phyloP scores from a whole-genome alignment of 2,888 invertebrate genomes.

The Crepidodera aurea region DNA sequence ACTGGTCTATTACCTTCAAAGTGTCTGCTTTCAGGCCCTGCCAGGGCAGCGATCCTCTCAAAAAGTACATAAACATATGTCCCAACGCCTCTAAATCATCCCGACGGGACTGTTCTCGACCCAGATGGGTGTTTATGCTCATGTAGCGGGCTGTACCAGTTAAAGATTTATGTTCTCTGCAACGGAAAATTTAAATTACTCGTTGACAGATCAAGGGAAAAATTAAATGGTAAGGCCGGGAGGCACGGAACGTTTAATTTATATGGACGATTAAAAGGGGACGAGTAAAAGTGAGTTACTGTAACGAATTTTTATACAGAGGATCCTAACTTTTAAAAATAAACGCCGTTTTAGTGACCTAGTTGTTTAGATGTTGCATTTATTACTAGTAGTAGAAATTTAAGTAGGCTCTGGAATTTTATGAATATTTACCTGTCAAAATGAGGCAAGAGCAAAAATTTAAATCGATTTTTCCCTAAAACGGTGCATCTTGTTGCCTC shows the following conservation, averaged over 20 bases:
- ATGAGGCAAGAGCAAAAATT: too few species aligned
- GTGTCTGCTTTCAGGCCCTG: conserved; percentile 99
- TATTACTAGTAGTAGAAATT: too few species aligned
- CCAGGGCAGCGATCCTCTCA: conserved; percentile 99
- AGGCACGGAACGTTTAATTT: not conserved
- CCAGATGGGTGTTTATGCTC: conserved; percentile 99
- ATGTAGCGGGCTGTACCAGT: conserved; percentile 99
- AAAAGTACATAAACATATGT: conserved; percentile 99
- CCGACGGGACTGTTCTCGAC: conserved; percentile 99
- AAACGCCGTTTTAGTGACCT: too few species aligned
- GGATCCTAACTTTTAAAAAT: too few species aligned
- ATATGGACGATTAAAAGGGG: too few species aligned
- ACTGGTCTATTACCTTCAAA: conserved; percentile 69
- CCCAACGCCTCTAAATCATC: conserved; percentile 99
- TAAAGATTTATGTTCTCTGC: conserved; percentile 98
- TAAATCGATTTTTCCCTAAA: too few species aligned
- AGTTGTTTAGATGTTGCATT: too few species aligned
- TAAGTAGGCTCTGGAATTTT: too few species aligned
- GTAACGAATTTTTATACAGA: too few species aligned
- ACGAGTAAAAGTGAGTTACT: too few species aligned
- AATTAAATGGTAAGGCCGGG: conserved; percentile 5
- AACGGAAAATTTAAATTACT: conserved; percentile 45
- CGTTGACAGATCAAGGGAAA: conserved; percentile 10
- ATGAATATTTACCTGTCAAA: too few species aligned
- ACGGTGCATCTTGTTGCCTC: too few species aligned